Evolutionary conservation across 2,797 vertebrate genomes (phyloP), one percentile per base, ranked within the genome.

Genomic region (Thamnophis elegans): DNA sequence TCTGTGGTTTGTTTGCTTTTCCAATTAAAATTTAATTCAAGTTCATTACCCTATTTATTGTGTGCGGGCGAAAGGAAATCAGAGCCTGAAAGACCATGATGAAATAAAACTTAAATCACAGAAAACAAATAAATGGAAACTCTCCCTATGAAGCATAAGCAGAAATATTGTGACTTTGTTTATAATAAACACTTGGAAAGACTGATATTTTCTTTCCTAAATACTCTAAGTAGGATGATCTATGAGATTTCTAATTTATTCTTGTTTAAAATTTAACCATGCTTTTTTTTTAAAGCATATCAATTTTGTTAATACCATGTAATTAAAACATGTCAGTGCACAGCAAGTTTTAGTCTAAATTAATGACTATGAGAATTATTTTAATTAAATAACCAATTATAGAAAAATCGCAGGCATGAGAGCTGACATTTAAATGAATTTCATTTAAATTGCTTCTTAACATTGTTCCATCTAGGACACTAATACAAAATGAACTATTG

Each of bases 371-470:
- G 99, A 99, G 99, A 99, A 99, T 99, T 99, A 99, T 99, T 99
- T 99, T 99, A 99, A 99, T 99, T 99, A 99, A 99, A 99, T 99
- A 99, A 99, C 99, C 99, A 99, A 99, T 99, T 99, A 99, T 98
- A 99, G 99, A 99, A 99, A 99, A 99, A 99, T 99, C 98, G 97
- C 98, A 99, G 99, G 98, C 99, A 99, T 99, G 99, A 99, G 99
- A 99, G 99, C 98, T 99, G 99, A 99, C 99, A 99, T 99, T 99
- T 99, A 99, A 99, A 99, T 99, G 99, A 99, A 99, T 99, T 99
- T 99, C 98, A 99, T 99, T 99, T 99, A 99, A 99, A 99, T 99
- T 99, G 99, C 99, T 99, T 99, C 99, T 99, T 99, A 99, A 99
- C 99, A 99, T 99, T 99, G 99, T 99, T 99, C 99, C 98, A 99